These are phyloP conservation scores for Euschistus heros DNA, from an alignment of 1,140 invertebrate species.

Conservation along the genomic window DNA sequence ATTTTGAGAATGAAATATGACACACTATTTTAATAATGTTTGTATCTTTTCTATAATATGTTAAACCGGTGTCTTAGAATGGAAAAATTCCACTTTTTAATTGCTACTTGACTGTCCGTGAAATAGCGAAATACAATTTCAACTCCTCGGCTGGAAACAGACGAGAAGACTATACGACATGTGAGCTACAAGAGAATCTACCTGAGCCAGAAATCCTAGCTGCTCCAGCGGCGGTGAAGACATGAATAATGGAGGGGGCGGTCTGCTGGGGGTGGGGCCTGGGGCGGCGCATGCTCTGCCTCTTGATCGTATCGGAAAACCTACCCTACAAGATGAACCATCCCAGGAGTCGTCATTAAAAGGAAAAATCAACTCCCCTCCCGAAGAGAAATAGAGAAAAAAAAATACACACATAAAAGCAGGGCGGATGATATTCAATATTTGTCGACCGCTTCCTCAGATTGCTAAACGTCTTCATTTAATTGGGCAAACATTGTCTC, in stretches of 20 bases:
- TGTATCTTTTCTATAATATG: too few species aligned
- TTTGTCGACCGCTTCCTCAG: neutral
- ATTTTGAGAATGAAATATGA: too few species aligned
- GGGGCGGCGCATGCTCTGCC: neutral
- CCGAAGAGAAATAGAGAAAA: neutral
- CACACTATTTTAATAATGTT: too few species aligned
- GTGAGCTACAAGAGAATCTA: neutral
- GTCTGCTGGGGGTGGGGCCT: neutral
- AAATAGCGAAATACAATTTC: too few species aligned
- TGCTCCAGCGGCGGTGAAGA: neutral
- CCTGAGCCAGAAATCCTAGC: neutral
- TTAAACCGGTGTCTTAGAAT: too few species aligned
- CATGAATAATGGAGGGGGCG: neutral
- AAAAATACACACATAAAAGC: neutral
- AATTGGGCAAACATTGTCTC: conserved; percentile 1
- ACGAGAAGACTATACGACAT: too few species aligned
- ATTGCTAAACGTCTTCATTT: neutral
- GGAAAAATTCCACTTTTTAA: too few species aligned
- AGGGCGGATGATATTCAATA: conserved; percentile 4
- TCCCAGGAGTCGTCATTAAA: neutral
- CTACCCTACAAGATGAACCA: neutral
- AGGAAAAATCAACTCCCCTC: neutral
- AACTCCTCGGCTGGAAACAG: too few species aligned
- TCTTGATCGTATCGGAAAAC: conserved; percentile 6
- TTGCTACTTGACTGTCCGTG: too few species aligned